phyloP scores from a whole-genome alignment of 2,888 invertebrate species.

The Ariolimax columbianus region DNA sequence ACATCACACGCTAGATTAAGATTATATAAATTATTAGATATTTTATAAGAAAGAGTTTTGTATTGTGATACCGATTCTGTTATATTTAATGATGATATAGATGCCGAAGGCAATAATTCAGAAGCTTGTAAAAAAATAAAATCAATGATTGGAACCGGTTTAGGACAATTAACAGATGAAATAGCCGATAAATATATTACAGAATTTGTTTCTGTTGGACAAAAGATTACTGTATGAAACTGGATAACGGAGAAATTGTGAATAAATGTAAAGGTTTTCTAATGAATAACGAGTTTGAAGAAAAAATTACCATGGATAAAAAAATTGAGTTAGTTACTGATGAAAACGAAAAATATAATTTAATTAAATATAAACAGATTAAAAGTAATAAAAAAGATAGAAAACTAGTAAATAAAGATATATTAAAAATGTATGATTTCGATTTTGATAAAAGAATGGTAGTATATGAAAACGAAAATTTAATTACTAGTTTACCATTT shows the following conservation, averaged over 20 bases:
- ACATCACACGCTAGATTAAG: background rate
- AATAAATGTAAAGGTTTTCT: too few species aligned
- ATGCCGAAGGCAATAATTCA: too few species aligned
- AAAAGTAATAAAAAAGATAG: background rate
- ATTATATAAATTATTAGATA: slow-evolving; percentile 1
- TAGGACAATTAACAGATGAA: background rate
- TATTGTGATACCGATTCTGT: background rate
- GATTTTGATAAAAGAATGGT: background rate
- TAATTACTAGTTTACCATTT: background rate
- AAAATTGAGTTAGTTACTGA: slow-evolving; percentile 1
- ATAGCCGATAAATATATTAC: background rate
- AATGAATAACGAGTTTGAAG: slow-evolving; percentile 1
- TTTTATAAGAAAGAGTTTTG: slow-evolving; percentile 4
- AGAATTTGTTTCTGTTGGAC: too few species aligned
- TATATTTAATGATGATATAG: background rate
- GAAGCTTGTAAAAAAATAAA: slow-evolving; percentile 11
- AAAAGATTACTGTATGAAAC: too few species aligned
- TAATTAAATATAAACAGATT: background rate
- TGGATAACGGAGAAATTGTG: too few species aligned
- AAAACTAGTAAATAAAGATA: background rate
- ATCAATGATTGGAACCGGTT: background rate
- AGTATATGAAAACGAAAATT: background rate
- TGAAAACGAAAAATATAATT: background rate
- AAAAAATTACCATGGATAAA: slow-evolving; percentile 18
- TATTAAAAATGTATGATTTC: background rate